Evolutionary conservation across 2,797 vertebrate species (phyloP).

Genomic region (Labroides dimidiatus): DNA sequence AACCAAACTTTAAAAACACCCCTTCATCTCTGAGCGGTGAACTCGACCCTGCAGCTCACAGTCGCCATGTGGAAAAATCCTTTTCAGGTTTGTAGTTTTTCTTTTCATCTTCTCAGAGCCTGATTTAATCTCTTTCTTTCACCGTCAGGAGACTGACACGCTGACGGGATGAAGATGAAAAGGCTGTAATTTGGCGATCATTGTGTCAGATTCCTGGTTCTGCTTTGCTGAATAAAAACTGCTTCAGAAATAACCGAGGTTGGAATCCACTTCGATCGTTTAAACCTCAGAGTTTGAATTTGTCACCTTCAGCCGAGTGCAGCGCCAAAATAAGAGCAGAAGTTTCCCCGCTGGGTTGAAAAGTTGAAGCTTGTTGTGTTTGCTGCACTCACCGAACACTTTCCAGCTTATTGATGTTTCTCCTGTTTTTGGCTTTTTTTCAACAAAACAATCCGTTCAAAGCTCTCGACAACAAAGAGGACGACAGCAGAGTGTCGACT

Average conservation of each 20-base stretch:
- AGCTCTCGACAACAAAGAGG: neutral
- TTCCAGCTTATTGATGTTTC: slow-evolving; percentile 16
- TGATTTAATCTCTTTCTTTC: slow-evolving; percentile 54
- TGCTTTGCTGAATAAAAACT: slow-evolving; percentile 23
- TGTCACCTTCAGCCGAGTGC: neutral
- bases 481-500: neutral
- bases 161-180: slow-evolving; percentile 45
- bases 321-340: neutral
- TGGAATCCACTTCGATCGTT: slow-evolving; percentile 19
- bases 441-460: slow-evolving; percentile 8
- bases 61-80: neutral
- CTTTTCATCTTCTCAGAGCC: slow-evolving; percentile 13
- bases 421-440: slow-evolving; percentile 26
- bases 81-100: slow-evolving; percentile 18
- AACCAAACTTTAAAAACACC: slow-evolving; percentile 33
- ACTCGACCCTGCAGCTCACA: neutral
- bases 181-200: slow-evolving; percentile 37
- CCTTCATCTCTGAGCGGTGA: neutral
- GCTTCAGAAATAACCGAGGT: neutral
- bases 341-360: neutral
- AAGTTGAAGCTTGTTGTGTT: neutral
- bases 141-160: slow-evolving; percentile 17
- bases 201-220: slow-evolving; percentile 2
- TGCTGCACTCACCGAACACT: neutral
- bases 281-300: neutral